These are phyloP conservation scores for Ibycter americanus DNA, from an alignment of 2,797 vertebrate genomes.

Conservation along the genomic window DNA sequence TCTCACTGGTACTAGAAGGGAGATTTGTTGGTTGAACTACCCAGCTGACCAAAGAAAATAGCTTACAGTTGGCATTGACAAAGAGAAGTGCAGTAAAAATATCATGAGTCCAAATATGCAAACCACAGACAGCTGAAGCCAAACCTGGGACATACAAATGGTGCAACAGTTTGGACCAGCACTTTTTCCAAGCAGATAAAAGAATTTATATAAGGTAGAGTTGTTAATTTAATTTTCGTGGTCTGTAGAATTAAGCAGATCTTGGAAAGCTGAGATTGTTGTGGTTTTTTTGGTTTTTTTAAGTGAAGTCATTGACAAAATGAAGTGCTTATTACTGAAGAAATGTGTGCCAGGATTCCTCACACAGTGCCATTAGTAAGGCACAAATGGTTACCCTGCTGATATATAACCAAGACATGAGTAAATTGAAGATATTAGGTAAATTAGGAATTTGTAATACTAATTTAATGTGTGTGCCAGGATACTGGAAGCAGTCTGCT, in stretches of 20 bases:
- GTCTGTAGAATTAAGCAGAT: background rate
- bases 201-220: background rate
- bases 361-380: background rate
- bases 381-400: background rate
- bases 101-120: background rate
- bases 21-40: background rate
- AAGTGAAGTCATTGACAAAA: slow-evolving; percentile 33
- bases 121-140: background rate
- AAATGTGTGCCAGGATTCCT: background rate
- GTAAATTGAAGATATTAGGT: slow-evolving; percentile 1
- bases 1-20: background rate
- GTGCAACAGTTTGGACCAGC: background rate
- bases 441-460: background rate
- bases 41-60: slow-evolving; percentile 33
- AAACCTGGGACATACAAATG: background rate
- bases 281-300: background rate
- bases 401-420: slow-evolving; percentile 25
- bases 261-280: background rate
- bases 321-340: slow-evolving; percentile 11
- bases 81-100: slow-evolving; percentile 14
- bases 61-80: background rate
- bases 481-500: background rate
- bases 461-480: background rate
- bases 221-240: slow-evolving; percentile 18
- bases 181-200: slow-evolving; percentile 8